Percentiles rank a stretch among this genome's conserved stretches.
Evolutionary conservation across 2,888 invertebrate species (phyloP).

Genomic region (Allolobophora icterica): DNA sequence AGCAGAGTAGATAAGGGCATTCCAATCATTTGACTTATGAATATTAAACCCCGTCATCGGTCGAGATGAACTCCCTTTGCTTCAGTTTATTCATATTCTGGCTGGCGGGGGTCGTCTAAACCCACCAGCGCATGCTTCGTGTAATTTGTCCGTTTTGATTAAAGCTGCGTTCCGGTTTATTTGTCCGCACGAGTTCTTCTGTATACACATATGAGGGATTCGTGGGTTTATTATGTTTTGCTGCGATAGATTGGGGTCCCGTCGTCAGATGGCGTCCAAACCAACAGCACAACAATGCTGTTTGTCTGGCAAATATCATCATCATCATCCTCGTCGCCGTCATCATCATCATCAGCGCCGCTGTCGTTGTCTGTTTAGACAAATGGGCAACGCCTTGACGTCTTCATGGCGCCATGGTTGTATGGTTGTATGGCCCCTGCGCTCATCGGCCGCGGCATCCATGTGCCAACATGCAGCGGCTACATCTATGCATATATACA

Average conservation of each 20-base stretch:
- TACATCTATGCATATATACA: not conserved
- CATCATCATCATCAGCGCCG: not conserved
- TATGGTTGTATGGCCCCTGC: not conserved
- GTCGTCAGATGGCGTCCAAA: not conserved
- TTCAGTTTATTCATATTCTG: too few species aligned
- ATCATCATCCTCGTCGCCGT: not conserved
- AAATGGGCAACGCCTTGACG: not conserved
- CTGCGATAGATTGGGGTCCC: not conserved
- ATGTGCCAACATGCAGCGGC: not conserved
- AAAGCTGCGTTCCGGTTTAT: not conserved
- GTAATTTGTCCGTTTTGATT: not conserved
- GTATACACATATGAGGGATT: not conserved
- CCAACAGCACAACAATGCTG: slow-evolving; percentile 6
- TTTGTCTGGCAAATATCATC: slow-evolving; percentile 17
- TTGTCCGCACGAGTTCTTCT: not conserved
- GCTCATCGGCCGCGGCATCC: too few species aligned
- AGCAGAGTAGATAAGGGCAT: too few species aligned
- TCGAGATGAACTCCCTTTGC: too few species aligned
- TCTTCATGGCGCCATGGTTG: not conserved
- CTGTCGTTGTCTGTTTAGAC: not conserved
- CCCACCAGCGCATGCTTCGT: not conserved
- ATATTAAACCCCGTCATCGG: too few species aligned
- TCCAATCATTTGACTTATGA: too few species aligned
- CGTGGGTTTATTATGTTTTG: not conserved
- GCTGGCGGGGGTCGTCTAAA: not conserved